phyloP scores from a whole-genome alignment of 37 sponge, comb jelly and placozoan species.

The Corticium candelabrum region DNA sequence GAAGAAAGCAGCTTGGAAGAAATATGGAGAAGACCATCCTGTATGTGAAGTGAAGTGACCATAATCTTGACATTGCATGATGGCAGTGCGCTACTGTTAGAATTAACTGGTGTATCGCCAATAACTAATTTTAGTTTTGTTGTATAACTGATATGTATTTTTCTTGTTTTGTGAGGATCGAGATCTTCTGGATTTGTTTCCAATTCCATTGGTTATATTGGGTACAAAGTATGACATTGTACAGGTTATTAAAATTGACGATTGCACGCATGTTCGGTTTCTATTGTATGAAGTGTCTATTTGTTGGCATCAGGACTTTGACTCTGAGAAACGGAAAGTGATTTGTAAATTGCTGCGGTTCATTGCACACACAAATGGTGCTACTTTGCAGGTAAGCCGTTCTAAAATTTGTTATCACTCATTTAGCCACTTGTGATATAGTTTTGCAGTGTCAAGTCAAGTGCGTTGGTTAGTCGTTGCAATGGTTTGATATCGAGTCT shows the following conservation, averaged over 20 bases:
- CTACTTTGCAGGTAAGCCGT: slow-evolving; percentile 61
- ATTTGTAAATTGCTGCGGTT: slow-evolving; percentile 83
- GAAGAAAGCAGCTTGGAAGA: slow-evolving; percentile 19
- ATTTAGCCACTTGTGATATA: neutral
- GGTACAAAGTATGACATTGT: slow-evolving; percentile 90
- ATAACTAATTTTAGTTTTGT: neutral
- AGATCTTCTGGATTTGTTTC: slow-evolving; percentile 62
- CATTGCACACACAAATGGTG: slow-evolving; percentile 87
- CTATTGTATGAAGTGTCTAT: too few relatives aligned
- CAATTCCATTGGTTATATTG: slow-evolving; percentile 63
- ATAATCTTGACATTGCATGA: too few relatives aligned
- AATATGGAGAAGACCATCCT: slow-evolving; percentile 58
- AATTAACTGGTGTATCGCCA: too few relatives aligned
- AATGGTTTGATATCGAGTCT: neutral
- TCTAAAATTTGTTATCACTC: neutral
- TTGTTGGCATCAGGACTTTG: slow-evolving; percentile 86
- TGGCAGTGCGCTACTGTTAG: too few relatives aligned
- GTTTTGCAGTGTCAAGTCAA: neutral
- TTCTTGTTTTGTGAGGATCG: slow-evolving; percentile 38
- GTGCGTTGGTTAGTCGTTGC: neutral
- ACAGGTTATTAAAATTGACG: too few relatives aligned
- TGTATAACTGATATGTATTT: neutral
- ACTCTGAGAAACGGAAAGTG: slow-evolving; percentile 87
- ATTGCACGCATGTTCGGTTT: too few relatives aligned
- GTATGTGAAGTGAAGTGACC: too few relatives aligned